Base-by-base conservation (phyloP, 2,888 invertebrate species). In the Listrodromus nycthemerus region DNA sequence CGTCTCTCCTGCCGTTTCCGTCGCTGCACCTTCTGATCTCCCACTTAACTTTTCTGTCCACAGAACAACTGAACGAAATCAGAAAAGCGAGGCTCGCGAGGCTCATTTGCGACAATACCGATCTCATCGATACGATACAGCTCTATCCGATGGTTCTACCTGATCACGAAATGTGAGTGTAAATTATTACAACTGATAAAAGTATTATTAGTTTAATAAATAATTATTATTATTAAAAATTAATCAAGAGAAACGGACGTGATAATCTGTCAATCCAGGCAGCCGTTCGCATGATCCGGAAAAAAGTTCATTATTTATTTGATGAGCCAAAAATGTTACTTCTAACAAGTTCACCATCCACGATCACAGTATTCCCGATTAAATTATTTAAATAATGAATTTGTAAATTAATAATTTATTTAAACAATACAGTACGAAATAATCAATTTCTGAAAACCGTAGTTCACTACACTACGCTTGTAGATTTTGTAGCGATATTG, bases 101-200 rank as follows among this genome's bases (percentile, higher is more conserved):
- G 84, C 94, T 98, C 71, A 97, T 98, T 88, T 98, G 98, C 92
- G 98, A 98, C 93, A 98, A 98, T 92, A 98, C 98, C 0, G 98
- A 98, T 92, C 95, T 98, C 86, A 98, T 98, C 87, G 98, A 98
- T 91, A 97, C 97, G 10, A 96, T 97, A 86, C 98, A 98, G 93
- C 95, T 98, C 16, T 98, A 98, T 93, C 98, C 98, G 0, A 97
- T 98, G 97, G 97, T 98, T 41, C 94, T 98, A 89, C 97, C 98
- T 2, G 98, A 98, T 94, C 98, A 98, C 92, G 97, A 98, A 95
- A 95, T 98, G 98, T 98, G 95, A 96, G 97, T 95, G 69, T 7
- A 7, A 19, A n/a, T 16, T 16, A 16, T n/a, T n/a, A n/a, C n/a
- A n/a, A n/a, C n/a, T n/a, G n/a, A n/a, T n/a, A n/a, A n/a, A n/a